phyloP scores from a whole-genome alignment of 1,140 invertebrate genomes.

The Grapholita molesta region DNA sequence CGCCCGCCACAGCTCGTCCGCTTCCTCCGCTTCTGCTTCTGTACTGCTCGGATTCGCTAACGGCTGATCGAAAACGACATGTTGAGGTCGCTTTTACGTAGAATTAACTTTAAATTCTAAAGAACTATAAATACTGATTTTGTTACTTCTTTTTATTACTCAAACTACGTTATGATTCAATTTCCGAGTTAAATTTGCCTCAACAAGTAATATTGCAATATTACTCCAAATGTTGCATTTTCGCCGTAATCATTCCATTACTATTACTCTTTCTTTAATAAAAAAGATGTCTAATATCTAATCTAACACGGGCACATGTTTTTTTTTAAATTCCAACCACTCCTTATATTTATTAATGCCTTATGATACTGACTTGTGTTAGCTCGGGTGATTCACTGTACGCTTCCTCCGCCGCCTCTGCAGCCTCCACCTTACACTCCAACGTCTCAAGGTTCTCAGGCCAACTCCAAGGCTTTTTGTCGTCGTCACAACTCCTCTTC shows the following conservation, averaged over 20 bases:
- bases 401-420: slow-evolving; percentile 34
- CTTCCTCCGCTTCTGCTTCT: slow-evolving; percentile 21
- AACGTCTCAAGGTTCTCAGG: slow-evolving; percentile 30
- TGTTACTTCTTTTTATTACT: no score
- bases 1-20: slow-evolving; percentile 39
- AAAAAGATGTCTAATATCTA: no score
- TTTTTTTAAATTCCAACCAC: neutral
- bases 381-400: slow-evolving; percentile 19
- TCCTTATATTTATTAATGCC: no score
- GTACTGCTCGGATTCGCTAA: neutral
- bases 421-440: slow-evolving; percentile 27
- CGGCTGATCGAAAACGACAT: neutral
- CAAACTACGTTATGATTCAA: no score
- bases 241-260: no score
- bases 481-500: slow-evolving; percentile 19
- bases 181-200: no score
- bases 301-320: neutral
- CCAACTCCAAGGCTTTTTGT: slow-evolving; percentile 41
- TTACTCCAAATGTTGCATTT: no score
- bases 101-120: no score
- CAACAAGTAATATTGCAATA: no score
- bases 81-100: no score
- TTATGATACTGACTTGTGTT: neutral
- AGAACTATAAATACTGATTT: no score
- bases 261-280: no score